A percentile compares a stretch with the other conserved stretches of the same genome.
phyloP scores from a whole-genome alignment of 2,888 invertebrate genomes.

The Polydrusus cervinus region DNA sequence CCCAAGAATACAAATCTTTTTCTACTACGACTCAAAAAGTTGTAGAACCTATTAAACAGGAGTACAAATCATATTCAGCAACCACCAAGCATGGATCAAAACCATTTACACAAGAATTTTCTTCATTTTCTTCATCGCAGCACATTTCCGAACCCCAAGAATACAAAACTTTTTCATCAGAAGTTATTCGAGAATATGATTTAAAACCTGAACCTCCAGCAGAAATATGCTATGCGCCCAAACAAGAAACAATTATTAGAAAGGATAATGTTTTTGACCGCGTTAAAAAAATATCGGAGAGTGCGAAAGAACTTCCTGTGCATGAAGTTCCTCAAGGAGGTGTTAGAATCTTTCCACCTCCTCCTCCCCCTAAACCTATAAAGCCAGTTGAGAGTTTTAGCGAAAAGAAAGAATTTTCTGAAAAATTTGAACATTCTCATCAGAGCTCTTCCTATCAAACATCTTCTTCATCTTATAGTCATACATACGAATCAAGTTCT shows the following conservation, averaged over 20 bases:
- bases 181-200: slow-evolving; percentile 69
- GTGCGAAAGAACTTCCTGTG: slow-evolving; percentile 72
- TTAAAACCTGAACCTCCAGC: slow-evolving; percentile 82
- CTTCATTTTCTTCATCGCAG: slow-evolving; percentile 58
- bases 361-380: neutral
- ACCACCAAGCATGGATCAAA: slow-evolving; percentile 39
- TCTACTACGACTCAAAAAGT: slow-evolving; percentile 47
- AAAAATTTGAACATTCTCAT: slow-evolving; percentile 61
- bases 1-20: slow-evolving; percentile 44
- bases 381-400: slow-evolving; percentile 10
- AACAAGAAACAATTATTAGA: slow-evolving; percentile 65
- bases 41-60: slow-evolving; percentile 40
- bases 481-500: slow-evolving; percentile 62
- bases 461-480: slow-evolving; percentile 60
- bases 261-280: slow-evolving; percentile 75
- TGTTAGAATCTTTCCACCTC: slow-evolving; percentile 56
- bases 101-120: slow-evolving; percentile 55
- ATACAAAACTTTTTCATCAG: slow-evolving; percentile 46
- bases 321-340: slow-evolving; percentile 59
- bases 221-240: slow-evolving; percentile 78
- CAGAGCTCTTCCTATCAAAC: slow-evolving; percentile 58
- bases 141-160: slow-evolving; percentile 63
- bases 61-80: slow-evolving; percentile 54
- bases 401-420: slow-evolving; percentile 56
- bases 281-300: slow-evolving; percentile 76